Evolutionary conservation across 2,113 vertebrate genomes (phyloP).

Genomic region (Choloepus hoffmanni): DNA sequence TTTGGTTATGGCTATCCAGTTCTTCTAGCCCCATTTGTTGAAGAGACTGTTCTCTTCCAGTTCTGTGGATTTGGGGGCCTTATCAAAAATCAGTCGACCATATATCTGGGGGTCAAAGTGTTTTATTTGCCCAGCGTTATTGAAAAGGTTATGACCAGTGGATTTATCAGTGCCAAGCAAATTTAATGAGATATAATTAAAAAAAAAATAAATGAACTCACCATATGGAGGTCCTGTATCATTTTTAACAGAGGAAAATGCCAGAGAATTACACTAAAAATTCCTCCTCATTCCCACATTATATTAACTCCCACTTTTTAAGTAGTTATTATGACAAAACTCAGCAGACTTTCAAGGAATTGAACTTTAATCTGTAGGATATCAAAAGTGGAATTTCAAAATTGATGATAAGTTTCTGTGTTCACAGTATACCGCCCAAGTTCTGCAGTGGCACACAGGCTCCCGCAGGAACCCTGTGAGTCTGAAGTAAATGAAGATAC

Average conservation of each 20-base stretch:
- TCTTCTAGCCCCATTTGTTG: too few relatives aligned
- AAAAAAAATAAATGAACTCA: slow-evolving; percentile 64
- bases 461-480: not conserved
- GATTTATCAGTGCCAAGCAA: slow-evolving; percentile 62
- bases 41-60: too few relatives aligned
- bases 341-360: not conserved
- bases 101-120: too few relatives aligned
- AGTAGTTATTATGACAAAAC: slow-evolving; percentile 45
- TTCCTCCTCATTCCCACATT: slow-evolving; percentile 39
- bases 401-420: not conserved
- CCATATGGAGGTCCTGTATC: slow-evolving; percentile 47
- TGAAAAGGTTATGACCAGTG: slow-evolving; percentile 34
- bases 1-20: too few relatives aligned
- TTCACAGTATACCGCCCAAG: not conserved
- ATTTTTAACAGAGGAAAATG: not conserved
- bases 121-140: slow-evolving; percentile 66
- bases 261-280: slow-evolving; percentile 60
- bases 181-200: slow-evolving; percentile 69
- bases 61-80: too few relatives aligned
- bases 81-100: too few relatives aligned
- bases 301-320: slow-evolving; percentile 37
- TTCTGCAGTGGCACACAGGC: not conserved
- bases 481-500: not conserved
- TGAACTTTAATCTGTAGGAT: not conserved
- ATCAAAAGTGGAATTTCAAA: not conserved